Evolutionary conservation across 2,113 vertebrate genomes (phyloP), one percentile per base, ranked within the genome.

Genomic region (Paracanthobrama guichenoti): DNA sequence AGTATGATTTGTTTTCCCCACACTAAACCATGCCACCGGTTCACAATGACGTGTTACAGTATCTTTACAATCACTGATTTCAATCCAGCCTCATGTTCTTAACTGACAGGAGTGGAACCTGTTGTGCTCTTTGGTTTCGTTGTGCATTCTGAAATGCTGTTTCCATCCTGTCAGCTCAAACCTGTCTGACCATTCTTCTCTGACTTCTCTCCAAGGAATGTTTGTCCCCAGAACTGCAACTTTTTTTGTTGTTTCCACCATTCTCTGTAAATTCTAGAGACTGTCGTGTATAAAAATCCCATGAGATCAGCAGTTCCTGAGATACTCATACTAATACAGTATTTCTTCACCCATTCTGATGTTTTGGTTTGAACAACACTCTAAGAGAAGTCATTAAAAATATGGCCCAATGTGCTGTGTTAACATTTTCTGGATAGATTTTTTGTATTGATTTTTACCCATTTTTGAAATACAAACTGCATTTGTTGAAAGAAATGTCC

Each of bases 101-200:
- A 67, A 67, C 66, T 20, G 18, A 22, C 18, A 22, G 2, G 11
- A 46, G 35, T 42, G 26, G 62, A 66, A 66, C 62, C 26, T n/a
- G 67, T 42, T 44, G 39, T n/a, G 6, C 42, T 73, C n/a, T 48
- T 46, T 5, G n/a, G 39, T 9, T 71, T 24, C 42, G 46, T 55
- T 39, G 31, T 39, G 46, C 16, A 5, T 20, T 53, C 6, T 50
- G 24, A 74, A 48, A 28, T 76, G n/a, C 7, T 4, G 35, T 24
- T 59, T 22, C 55, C 24, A 6, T 62, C 39, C 39, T 79, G 35
- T 46, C 42, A 79, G 57, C 42, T 64, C 2, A 79, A 73, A 73
- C 71, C 71, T 73, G 71, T 73, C 48, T 26, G 71, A 28, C 77
- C n/a, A 20, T 11, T 57, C 53, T 46, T 62, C 57, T 59, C 31